Evolutionary conservation across 2,113 vertebrate genomes (phyloP), one percentile per base, ranked within the genome.

Genomic region (Beaufortia kweichowensis): DNA sequence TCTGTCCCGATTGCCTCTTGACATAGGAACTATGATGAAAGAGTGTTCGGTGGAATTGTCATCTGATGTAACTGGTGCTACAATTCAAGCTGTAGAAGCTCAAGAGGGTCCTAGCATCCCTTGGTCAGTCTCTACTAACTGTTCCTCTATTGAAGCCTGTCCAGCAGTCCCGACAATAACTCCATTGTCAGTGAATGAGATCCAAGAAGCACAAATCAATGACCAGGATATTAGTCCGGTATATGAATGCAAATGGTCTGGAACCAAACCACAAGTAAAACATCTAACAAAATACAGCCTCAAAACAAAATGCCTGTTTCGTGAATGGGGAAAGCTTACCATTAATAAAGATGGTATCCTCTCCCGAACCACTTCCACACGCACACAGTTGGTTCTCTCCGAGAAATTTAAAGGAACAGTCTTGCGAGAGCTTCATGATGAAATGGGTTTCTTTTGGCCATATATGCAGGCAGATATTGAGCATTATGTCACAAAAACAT

Each of bases 381-480:
- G 21, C 7, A 69, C 9, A 61, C 71, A 75, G 4, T 62, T 69
- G 1, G 43, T 80, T 0, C 21, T 80, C 3, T 64, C 72, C 2
- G 43, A 62, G 24, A 61, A 43, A 39, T 71, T 14, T 14, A 73
- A 59, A 21, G 0, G 2, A 0, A 69, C 19, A n/a, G 64, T 69
- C 0, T 12, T 80, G 4, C 23, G n/a, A 41, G 26, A 55, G 19
- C 12, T 76, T 11, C 71, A 69, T 21, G 4, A 76, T 15, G 11
- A 69, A 9, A 80, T 76, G 63, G 63, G 55, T 2, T 81, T 81
- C 14, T 78, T 81, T 19, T 77, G 79, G 74, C 67, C 79, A 7
- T 35, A 73, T 1, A 70, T 81, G 61, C 57, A 65, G 31, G 12
- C 12, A 3, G 35, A 76, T 0, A 66, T 41, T 14, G 74, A 64